A percentile compares a stretch with the other conserved stretches of the same genome.
These are phyloP conservation scores for Bos indicus DNA, from an alignment of 2,113 vertebrate genomes.

Conservation along the genomic window DNA sequence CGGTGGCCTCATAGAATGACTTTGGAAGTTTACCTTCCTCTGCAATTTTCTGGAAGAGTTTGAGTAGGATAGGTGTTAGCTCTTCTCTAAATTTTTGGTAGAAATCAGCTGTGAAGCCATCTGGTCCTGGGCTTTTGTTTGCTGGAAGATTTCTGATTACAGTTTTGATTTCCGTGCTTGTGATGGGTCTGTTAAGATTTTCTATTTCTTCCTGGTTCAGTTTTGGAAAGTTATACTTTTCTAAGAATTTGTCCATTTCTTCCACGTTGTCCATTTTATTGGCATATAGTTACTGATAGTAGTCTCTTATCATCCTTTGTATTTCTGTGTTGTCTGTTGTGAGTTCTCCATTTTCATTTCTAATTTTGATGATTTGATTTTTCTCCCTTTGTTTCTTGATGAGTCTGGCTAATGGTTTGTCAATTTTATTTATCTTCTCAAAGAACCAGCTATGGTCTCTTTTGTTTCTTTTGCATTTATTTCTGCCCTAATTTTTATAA, in stretches of 20 bases:
- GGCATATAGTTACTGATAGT: not conserved
- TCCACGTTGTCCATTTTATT: not conserved
- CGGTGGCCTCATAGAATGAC: not conserved
- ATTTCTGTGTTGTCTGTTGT: not conserved
- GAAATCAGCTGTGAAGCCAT: not conserved
- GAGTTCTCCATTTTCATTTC: not conserved
- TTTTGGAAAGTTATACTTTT: not conserved
- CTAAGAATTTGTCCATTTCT: not conserved
- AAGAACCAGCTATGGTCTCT: not conserved
- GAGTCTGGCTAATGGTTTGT: not conserved
- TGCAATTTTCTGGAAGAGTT: not conserved
- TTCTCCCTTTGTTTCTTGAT: not conserved
- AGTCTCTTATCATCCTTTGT: not conserved
- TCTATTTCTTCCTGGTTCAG: not conserved
- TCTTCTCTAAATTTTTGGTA: not conserved
- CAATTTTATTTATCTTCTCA: not conserved
- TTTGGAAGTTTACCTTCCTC: not conserved
- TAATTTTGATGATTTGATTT: not conserved
- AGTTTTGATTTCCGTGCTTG: rapidly evolving
- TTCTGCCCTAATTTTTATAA: not conserved
- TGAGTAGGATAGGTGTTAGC: not conserved
- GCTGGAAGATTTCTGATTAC: not conserved
- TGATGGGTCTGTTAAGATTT: not conserved
- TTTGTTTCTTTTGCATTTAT: not conserved
- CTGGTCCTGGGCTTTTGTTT: not conserved